These are phyloP conservation scores for Meteorus cinctellus DNA, from an alignment of 2,888 invertebrate genomes.

Conservation along the genomic window DNA sequence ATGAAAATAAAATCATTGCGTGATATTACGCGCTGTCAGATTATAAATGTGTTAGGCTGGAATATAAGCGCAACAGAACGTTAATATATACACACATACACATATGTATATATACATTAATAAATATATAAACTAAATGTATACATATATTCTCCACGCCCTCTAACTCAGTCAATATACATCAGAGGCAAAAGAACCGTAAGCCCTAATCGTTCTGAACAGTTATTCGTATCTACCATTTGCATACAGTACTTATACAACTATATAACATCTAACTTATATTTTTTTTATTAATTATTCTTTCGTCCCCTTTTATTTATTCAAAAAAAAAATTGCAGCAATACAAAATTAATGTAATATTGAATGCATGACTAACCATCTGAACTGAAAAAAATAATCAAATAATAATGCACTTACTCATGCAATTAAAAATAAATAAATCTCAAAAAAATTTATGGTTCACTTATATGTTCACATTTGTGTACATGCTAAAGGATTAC, in stretches of 20 bases:
- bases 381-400: constrained; percentile 9
- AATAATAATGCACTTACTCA: background rate
- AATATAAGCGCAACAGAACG: background rate
- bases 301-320: background rate
- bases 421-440: background rate
- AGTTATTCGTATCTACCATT: constrained; percentile 6
- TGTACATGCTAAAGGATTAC: constrained; percentile 40
- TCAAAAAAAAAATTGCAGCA: background rate
- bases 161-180: constrained; percentile 1
- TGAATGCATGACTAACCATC: constrained; percentile 35
- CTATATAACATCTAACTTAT: background rate
- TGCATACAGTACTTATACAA: constrained; percentile 1
- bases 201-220: constrained; percentile 15
- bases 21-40: constrained; percentile 29
- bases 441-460: no score
- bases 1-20: constrained; percentile 30
- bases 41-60: constrained; percentile 17
- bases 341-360: constrained; percentile 42
- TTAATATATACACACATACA: background rate
- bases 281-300: background rate
- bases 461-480: background rate
- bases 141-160: constrained; percentile 13
- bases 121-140: constrained; percentile 7
- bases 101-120: background rate
- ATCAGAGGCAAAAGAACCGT: constrained; percentile 21